Conservation (phyloP, 2,888 invertebrate species). For the Abscondita cerata region DNA sequence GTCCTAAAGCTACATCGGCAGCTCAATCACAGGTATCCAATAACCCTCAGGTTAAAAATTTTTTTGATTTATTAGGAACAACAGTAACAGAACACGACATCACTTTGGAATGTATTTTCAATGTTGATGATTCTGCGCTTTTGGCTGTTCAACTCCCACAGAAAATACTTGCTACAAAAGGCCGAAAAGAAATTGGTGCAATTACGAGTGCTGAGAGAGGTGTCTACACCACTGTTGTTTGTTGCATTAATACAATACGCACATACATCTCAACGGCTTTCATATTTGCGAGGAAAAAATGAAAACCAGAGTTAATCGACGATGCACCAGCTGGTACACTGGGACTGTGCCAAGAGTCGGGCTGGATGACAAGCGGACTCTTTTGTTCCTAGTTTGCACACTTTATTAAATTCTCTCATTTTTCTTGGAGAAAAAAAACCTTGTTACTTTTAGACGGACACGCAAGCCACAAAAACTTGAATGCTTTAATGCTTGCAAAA, state of each 20-base stretch:
- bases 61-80: neutral
- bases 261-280: neutral
- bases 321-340: too few species aligned
- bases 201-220: too few species aligned
- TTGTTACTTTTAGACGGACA: too few species aligned
- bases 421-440: neutral
- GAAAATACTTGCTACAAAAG: neutral
- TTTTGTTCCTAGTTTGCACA: neutral
- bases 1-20: neutral
- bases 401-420: neutral
- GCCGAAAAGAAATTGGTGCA: neutral
- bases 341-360: too few species aligned
- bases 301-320: too few species aligned
- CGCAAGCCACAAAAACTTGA: constrained; percentile 20
- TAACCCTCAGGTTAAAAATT: neutral
- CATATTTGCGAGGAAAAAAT: too few species aligned
- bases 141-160: neutral
- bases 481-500: constrained; percentile 24
- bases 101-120: neutral
- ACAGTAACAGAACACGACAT: neutral
- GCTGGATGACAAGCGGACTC: neutral
- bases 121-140: neutral
- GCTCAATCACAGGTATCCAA: neutral
- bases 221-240: neutral
- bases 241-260: neutral